Evolutionary conservation across 2,888 invertebrate genomes (phyloP).

Genomic region (Agrotis ipsilon): DNA sequence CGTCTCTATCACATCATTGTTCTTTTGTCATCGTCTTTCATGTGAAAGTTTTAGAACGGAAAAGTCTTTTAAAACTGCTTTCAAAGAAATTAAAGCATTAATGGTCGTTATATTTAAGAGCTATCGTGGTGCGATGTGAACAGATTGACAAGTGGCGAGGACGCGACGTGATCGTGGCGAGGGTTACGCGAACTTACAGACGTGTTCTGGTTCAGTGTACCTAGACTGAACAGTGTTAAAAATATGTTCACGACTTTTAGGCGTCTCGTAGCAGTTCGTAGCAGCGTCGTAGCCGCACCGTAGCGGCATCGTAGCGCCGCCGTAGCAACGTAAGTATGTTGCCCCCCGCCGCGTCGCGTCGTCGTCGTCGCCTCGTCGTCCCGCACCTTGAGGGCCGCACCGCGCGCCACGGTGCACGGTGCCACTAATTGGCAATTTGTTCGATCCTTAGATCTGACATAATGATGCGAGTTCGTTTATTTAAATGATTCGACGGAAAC

Average conservation of each 20-base stretch:
- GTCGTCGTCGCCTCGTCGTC: slow-evolving; percentile 62
- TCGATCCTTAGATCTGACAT: slow-evolving; percentile 90
- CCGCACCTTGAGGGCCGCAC: slow-evolving; percentile 74
- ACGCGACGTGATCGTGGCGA: slow-evolving; percentile 44
- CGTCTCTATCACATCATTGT: slow-evolving; percentile 78
- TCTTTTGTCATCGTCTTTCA: slow-evolving; percentile 86
- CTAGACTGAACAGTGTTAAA: too few species aligned
- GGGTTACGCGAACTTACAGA: not conserved
- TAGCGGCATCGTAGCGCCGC: slow-evolving; percentile 5
- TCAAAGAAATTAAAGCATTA: slow-evolving; percentile 90
- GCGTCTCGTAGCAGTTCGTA: slow-evolving; percentile 13
- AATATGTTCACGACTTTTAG: slow-evolving; percentile 16
- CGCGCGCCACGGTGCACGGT: slow-evolving; percentile 82
- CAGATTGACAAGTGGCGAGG: slow-evolving; percentile 37
- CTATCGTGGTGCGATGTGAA: slow-evolving; percentile 68
- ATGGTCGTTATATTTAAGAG: slow-evolving; percentile 81
- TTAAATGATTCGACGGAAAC: slow-evolving; percentile 90
- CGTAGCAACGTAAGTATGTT: not conserved
- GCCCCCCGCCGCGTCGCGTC: slow-evolving; percentile 38
- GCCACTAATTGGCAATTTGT: slow-evolving; percentile 91
- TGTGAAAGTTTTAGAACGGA: slow-evolving; percentile 89
- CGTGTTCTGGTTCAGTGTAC: not conserved
- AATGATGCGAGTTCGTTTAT: slow-evolving; percentile 91
- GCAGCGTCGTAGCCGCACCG: slow-evolving; percentile 16
- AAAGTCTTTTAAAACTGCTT: slow-evolving; percentile 90